These are phyloP conservation scores for Stenurella melanura DNA, from an alignment of 2,888 invertebrate genomes.

Conservation along the genomic window DNA sequence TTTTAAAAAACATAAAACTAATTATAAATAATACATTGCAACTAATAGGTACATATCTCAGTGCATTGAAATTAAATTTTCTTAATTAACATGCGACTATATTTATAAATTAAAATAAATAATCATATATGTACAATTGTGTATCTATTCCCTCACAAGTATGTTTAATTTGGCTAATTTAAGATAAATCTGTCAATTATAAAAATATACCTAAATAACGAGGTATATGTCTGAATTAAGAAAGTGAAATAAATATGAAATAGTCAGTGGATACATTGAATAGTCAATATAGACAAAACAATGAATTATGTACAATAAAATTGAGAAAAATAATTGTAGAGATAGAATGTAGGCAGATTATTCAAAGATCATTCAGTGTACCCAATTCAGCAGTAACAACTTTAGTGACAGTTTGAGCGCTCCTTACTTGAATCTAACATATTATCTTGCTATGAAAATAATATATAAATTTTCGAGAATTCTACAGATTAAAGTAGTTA, in stretches of 20 bases:
- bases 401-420: too few species aligned
- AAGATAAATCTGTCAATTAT: background rate
- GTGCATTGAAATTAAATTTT: conserved; percentile 38
- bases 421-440: too few species aligned
- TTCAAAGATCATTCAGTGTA: too few species aligned
- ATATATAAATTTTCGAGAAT: too few species aligned
- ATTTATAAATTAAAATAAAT: conserved; percentile 46
- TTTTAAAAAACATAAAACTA: conserved; percentile 15
- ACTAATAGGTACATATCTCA: conserved; percentile 39
- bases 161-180: background rate
- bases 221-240: background rate
- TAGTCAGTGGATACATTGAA: background rate
- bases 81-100: conserved; percentile 10
- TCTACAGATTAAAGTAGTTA: too few species aligned
- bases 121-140: conserved; percentile 21
- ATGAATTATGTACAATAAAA: too few species aligned
- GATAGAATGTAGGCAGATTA: too few species aligned
- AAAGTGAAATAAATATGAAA: background rate
- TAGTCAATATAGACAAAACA: background rate
- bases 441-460: too few species aligned
- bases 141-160: conserved; percentile 2
- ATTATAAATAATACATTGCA: conserved; percentile 30
- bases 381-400: too few species aligned
- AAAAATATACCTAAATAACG: background rate
- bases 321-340: background rate